These are phyloP conservation scores for Myiothlypis coronata DNA, from an alignment of 2,797 vertebrate species.

Conservation along the genomic window DNA sequence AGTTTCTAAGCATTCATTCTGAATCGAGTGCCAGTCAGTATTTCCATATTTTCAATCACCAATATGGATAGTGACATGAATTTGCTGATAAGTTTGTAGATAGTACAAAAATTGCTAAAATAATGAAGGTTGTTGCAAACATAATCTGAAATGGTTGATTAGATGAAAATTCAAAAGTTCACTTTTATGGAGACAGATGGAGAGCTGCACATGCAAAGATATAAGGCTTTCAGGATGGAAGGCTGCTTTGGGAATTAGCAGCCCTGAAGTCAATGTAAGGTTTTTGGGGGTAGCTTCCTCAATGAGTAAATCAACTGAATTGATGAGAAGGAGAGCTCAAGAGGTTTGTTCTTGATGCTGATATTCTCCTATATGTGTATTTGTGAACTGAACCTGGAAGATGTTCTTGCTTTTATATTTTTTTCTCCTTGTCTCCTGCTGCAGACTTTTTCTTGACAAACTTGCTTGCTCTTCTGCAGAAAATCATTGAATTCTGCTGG, in stretches of 20 bases:
- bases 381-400: background rate
- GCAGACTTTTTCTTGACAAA: background rate
- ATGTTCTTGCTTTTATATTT: background rate
- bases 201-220: background rate
- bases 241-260: background rate
- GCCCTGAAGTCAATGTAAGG: background rate
- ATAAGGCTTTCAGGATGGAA: background rate
- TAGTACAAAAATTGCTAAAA: background rate
- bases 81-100: background rate
- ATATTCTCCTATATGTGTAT: background rate
- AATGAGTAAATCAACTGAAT: background rate
- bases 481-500: slow-evolving; percentile 13
- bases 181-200: background rate
- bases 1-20: background rate
- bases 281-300: background rate
- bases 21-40: background rate
- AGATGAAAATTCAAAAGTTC: background rate
- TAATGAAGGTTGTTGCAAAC: background rate
- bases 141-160: background rate
- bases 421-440: background rate
- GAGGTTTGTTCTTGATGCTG: background rate
- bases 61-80: background rate
- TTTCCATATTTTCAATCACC: background rate
- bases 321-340: background rate
- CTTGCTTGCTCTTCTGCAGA: background rate